A percentile compares a stretch with the other conserved stretches of the same genome.
Evolutionary conservation across 1,140 invertebrate genomes (phyloP).

Genomic region (Maconellicoccus hirsutus): DNA sequence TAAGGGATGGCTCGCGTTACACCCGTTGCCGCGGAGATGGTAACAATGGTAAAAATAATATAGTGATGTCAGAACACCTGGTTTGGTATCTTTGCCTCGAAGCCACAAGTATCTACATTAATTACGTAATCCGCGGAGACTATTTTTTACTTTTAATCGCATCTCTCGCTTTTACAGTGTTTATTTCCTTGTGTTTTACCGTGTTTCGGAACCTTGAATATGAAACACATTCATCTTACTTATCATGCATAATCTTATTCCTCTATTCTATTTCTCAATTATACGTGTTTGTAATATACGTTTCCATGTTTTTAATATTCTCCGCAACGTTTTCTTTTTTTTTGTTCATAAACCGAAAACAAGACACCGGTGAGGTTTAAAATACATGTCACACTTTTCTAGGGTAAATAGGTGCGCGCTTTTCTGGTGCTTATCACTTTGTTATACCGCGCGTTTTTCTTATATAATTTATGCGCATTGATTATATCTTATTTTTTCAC

Average conservation of each 20-base stretch:
- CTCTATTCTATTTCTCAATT: conserved; percentile 3
- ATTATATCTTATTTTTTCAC: background rate
- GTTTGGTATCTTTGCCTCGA: conserved; percentile 4
- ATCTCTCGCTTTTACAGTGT: background rate
- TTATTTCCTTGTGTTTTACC: conserved; percentile 14
- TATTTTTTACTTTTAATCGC: conserved; percentile 12
- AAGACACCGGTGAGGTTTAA: background rate
- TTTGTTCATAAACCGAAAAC: background rate
- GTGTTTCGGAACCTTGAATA: conserved; percentile 18
- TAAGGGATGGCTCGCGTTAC: conserved; percentile 6
- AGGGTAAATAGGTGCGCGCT: background rate
- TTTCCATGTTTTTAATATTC: conserved; percentile 12
- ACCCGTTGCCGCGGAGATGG: background rate
- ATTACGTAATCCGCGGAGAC: conserved; percentile 11
- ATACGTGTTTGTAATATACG: background rate
- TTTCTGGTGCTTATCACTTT: background rate
- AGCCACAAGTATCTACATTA: background rate
- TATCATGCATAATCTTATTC: conserved; percentile 13
- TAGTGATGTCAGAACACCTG: conserved; percentile 19
- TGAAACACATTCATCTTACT: conserved; percentile 21
- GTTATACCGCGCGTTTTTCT: background rate
- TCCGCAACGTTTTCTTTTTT: background rate
- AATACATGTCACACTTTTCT: background rate
- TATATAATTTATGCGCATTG: background rate
- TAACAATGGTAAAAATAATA: conserved; percentile 15